These are phyloP conservation scores for Lates japonicus DNA, from an alignment of 2,797 vertebrate genomes.

Conservation along the genomic window DNA sequence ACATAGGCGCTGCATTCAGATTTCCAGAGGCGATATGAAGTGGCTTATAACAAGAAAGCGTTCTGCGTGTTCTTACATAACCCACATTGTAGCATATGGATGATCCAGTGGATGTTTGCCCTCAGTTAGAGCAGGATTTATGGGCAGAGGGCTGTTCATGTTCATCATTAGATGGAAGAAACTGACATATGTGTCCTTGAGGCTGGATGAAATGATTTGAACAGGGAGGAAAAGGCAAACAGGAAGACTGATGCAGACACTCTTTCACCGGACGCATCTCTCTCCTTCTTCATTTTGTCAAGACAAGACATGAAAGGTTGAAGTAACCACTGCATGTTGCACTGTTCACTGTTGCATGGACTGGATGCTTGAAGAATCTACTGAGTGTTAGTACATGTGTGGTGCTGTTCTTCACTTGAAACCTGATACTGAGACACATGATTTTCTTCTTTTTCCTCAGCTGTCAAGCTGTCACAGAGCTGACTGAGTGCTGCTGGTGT, in stretches of 20 bases:
- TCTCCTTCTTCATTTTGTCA: slow-evolving; percentile 20
- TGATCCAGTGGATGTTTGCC: slow-evolving; percentile 22
- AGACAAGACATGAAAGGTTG: slow-evolving; percentile 33
- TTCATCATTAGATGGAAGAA: slow-evolving; percentile 39
- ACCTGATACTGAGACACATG: slow-evolving; percentile 35
- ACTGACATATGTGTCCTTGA: slow-evolving; percentile 59
- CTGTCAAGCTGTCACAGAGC: slow-evolving; percentile 28
- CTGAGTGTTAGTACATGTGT: slow-evolving; percentile 22
- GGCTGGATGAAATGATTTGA: slow-evolving; percentile 42
- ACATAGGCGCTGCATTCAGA: background rate
- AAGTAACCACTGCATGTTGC: slow-evolving; percentile 1
- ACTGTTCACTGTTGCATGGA: background rate
- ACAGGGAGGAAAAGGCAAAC: slow-evolving; percentile 18
- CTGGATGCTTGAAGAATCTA: background rate
- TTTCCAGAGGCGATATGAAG: slow-evolving; percentile 26
- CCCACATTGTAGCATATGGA: background rate
- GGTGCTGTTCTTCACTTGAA: background rate
- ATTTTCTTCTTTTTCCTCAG: background rate
- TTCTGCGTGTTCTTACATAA: slow-evolving; percentile 8
- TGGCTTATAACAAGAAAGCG: slow-evolving; percentile 15
- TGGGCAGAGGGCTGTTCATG: slow-evolving; percentile 17
- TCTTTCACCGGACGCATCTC: slow-evolving; percentile 14
- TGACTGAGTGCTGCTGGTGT: slow-evolving; percentile 10
- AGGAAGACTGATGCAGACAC: slow-evolving; percentile 19
- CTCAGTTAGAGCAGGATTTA: slow-evolving; percentile 58